These are phyloP conservation scores for Macaria liturata DNA, from an alignment of 2,888 invertebrate species.

Conservation along the genomic window DNA sequence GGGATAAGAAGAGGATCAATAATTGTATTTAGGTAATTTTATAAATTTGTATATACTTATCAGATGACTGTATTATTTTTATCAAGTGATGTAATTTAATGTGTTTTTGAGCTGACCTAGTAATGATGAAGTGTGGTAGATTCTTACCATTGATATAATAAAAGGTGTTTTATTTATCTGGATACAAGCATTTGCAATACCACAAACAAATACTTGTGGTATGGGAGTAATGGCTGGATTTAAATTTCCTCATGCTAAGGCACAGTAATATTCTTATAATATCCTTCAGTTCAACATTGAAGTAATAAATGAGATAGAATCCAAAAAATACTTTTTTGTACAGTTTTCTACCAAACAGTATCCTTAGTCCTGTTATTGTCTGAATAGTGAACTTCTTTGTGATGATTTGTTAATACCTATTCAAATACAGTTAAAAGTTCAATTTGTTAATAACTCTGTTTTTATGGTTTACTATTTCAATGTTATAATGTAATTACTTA, in stretches of 20 bases:
- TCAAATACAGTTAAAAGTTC: slow-evolving; percentile 4
- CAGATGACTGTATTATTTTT: slow-evolving; percentile 35
- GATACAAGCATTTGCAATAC: neutral
- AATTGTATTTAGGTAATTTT: slow-evolving; percentile 57
- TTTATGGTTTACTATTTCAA: neutral
- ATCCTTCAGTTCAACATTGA: too few species aligned
- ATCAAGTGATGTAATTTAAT: slow-evolving; percentile 38
- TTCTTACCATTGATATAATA: neutral
- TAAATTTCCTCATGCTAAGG: too few species aligned
- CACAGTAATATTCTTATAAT: too few species aligned
- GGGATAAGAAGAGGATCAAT: slow-evolving; percentile 38
- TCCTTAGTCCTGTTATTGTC: too few species aligned
- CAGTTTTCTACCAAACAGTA: too few species aligned
- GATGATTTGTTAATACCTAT: slow-evolving; percentile 1
- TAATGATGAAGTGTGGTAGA: slow-evolving; percentile 13
- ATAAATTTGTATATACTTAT: slow-evolving; percentile 66
- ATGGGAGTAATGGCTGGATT: too few species aligned
- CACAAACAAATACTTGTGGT: too few species aligned
- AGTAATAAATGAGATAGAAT: too few species aligned
- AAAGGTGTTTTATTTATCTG: neutral
- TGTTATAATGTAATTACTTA: neutral
- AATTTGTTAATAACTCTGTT: neutral
- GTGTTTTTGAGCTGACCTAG: slow-evolving; percentile 40
- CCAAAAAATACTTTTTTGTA: too few species aligned
- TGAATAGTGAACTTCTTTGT: slow-evolving; percentile 2